Conservation (phyloP, 2,888 invertebrate species). For the Drosophila tanythrix region DNA sequence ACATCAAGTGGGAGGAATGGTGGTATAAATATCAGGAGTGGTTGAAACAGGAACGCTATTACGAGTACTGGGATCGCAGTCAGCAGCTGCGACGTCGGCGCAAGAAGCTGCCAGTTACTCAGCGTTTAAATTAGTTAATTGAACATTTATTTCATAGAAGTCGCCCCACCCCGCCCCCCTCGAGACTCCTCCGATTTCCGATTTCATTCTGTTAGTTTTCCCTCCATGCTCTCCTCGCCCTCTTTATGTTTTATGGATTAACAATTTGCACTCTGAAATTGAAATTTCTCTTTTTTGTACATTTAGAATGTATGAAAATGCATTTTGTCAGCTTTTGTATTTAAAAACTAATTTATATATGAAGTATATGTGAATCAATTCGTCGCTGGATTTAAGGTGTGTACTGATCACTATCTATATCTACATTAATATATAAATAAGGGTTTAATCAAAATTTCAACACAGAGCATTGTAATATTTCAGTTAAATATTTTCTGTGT, state of each 20-base stretch:
- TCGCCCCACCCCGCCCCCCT: neutral
- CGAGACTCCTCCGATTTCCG: neutral
- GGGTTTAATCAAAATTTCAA: conserved; percentile 37
- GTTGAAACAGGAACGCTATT: conserved; percentile 88
- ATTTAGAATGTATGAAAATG: conserved; percentile 70
- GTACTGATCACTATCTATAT: conserved; percentile 30
- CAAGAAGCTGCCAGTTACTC: conserved; percentile 85
- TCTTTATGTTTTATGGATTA: conserved; percentile 11
- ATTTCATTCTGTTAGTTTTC: conserved; percentile 18
- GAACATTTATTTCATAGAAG: conserved; percentile 15
- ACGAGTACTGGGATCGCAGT: conserved; percentile 85
- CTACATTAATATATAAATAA: conserved; percentile 34
- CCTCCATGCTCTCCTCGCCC: neutral
- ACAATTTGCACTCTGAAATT: conserved; percentile 31
- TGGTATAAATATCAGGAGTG: conserved; percentile 96
- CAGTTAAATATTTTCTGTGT: conserved; percentile 49
- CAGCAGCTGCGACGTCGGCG: conserved; percentile 85
- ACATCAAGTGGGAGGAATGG: conserved; percentile 97
- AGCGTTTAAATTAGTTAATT: conserved; percentile 82
- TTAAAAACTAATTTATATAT: conserved; percentile 55
- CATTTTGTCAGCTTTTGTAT: conserved; percentile 67
- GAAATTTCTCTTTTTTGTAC: conserved; percentile 56
- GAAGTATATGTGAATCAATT: conserved; percentile 42
- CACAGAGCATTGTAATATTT: conserved; percentile 53
- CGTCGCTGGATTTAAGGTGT: conserved; percentile 12